phyloP scores from a whole-genome alignment of 2,888 invertebrate species.

The Heliothis peltigera region DNA sequence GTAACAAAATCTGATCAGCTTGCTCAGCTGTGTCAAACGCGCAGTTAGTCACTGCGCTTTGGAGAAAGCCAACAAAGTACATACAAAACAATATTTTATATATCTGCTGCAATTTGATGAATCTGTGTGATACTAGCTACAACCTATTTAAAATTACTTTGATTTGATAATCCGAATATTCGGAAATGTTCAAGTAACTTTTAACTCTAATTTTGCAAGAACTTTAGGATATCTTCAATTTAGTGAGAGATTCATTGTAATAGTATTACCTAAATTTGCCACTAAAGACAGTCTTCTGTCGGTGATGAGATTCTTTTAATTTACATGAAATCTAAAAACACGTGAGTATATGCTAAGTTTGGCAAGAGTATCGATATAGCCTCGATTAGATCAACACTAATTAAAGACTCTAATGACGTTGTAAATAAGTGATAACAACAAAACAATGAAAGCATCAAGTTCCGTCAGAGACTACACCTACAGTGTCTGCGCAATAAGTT shows the following conservation, averaged over 20 bases:
- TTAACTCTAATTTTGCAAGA: slow-evolving; percentile 51
- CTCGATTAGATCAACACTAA: slow-evolving; percentile 66
- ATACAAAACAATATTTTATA: slow-evolving; percentile 55
- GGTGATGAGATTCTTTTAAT: slow-evolving; percentile 69
- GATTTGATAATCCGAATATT: slow-evolving; percentile 46
- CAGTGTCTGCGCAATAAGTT: slow-evolving; percentile 56
- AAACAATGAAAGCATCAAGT: slow-evolving; percentile 68
- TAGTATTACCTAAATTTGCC: slow-evolving; percentile 73
- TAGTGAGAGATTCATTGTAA: slow-evolving; percentile 71
- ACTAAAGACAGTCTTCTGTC: slow-evolving; percentile 76
- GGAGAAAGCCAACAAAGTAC: slow-evolving; percentile 60
- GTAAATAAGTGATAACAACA: slow-evolving; percentile 62
- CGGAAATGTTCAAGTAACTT: slow-evolving; percentile 32
- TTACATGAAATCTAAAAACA: slow-evolving; percentile 60
- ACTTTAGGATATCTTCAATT: slow-evolving; percentile 59
- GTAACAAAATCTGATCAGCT: slow-evolving; percentile 56
- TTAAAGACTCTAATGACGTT: slow-evolving; percentile 48
- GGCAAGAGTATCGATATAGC: slow-evolving; percentile 77
- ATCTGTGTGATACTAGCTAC: slow-evolving; percentile 54
- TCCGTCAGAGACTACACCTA: slow-evolving; percentile 59
- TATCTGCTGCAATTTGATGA: slow-evolving; percentile 46
- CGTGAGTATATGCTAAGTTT: slow-evolving; percentile 68
- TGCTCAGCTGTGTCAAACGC: slow-evolving; percentile 60
- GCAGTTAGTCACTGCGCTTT: slow-evolving; percentile 51
- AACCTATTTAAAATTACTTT: slow-evolving; percentile 48